These are phyloP conservation scores for Coracopsis vasa DNA, from an alignment of 2,113 vertebrate genomes.

Conservation along the genomic window DNA sequence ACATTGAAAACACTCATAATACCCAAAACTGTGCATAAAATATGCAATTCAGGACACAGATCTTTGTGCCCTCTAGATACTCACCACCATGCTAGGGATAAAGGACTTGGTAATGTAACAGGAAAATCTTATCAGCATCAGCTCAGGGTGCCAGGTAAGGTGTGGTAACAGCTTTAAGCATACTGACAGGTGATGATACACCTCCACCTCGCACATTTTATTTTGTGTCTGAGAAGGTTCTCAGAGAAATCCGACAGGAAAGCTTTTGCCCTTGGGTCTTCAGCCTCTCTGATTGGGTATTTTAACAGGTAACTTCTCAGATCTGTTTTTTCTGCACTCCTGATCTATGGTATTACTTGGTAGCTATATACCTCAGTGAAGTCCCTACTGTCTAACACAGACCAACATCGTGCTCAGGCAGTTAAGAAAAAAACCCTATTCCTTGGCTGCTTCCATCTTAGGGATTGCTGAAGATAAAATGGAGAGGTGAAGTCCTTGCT, in stretches of 20 bases:
- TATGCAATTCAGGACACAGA: neutral
- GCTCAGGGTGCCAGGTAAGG: neutral
- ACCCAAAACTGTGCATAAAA: neutral
- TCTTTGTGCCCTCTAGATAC: neutral
- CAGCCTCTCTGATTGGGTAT: neutral
- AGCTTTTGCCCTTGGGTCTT: neutral
- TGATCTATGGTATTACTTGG: fast-evolving
- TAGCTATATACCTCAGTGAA: neutral
- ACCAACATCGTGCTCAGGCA: neutral
- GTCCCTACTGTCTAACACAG: neutral
- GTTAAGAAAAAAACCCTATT: neutral
- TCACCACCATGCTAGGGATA: neutral
- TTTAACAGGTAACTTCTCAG: neutral
- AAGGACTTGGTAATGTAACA: neutral
- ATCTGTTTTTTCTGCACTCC: neutral
- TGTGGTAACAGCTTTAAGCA: neutral
- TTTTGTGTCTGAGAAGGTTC: neutral
- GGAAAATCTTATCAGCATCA: neutral
- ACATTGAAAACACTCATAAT: neutral
- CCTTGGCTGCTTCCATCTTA: neutral
- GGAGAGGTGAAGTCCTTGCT: neutral
- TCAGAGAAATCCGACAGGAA: neutral
- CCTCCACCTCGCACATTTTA: neutral
- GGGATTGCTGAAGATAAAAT: neutral
- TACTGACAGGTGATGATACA: neutral